Evolutionary conservation across 2,888 invertebrate genomes (phyloP), one percentile per base, ranked within the genome.

Genomic region (Phalera bucephala): DNA sequence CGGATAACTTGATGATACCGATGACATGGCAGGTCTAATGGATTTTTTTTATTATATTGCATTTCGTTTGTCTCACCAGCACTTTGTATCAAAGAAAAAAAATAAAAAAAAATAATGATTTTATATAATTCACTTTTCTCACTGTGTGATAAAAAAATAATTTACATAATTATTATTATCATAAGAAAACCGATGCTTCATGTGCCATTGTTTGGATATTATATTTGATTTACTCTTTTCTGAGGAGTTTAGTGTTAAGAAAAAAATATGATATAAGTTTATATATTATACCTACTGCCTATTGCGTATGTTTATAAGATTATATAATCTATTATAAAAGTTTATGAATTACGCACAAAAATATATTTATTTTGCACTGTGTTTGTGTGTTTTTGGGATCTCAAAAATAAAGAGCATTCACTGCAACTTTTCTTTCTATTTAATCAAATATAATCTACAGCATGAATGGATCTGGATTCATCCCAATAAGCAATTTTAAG

Each of bases 321-420:
- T 54, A 45, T 50, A 40, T 56, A 50, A 48, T 54, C 39, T 61
- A 58, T 60, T 59, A 47, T 64, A 56, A 44, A 52, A 43, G 39
- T 38, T 40, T 54, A 40, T 52, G 40, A 51, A 52, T 53, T 51
- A 44, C 43, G 32, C 46, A 52, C 57, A 52, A 53, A 40, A 56
- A 56, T 57, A 36, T 46, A 57, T 5, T 3, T 55, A 59, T 50
- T 64, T 67, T 80, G 80, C 85, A 84, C 84, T 63, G 79, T 84
- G 83, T 88, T 84, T 81, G 82, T 80, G 87, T 86, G 87, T 90
- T 89, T 89, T 90, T 89, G 89, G 83, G 88, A 89, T 90, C 88
- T 88, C 89, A 86, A 85, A 86, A 89, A 88, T 83, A 86, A 83
- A 84, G 78, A 76, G 70, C 82, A 80, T 77, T 79, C 73, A 76